Percentiles rank a stretch among this genome's conserved stretches.
phyloP scores from a whole-genome alignment of 2,797 vertebrate genomes.

The Neopelma chrysocephalum region DNA sequence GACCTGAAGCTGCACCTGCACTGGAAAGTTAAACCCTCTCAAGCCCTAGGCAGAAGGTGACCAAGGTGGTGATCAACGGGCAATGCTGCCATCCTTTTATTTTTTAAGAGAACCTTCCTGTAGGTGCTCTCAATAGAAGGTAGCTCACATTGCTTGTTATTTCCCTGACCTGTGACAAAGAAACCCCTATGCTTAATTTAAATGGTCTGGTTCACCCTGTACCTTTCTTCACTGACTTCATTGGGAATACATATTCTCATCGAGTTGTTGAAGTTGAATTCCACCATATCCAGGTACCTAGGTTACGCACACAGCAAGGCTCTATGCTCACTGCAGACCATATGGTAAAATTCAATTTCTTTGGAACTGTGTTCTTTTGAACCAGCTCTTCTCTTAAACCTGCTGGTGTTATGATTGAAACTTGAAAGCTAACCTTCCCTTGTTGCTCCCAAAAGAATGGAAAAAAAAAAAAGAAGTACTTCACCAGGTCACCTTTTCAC shows the following conservation, averaged over 20 bases:
- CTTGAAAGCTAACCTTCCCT: not conserved
- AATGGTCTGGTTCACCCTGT: not conserved
- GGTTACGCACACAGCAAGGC: not conserved
- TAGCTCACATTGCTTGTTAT: not conserved
- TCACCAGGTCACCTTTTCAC: not conserved
- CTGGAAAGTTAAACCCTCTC: not conserved
- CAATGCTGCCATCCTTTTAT: not conserved
- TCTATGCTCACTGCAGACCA: not conserved
- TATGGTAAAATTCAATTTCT: conserved; percentile 61
- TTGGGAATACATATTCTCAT: not conserved
- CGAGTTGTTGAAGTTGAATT: not conserved
- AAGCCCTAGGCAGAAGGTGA: not conserved
- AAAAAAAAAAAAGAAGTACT: not conserved
- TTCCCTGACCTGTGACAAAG: not conserved
- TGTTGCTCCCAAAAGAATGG: not conserved
- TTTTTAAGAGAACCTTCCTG: not conserved
- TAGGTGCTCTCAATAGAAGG: not conserved
- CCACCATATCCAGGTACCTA: not conserved
- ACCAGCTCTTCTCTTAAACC: conserved; percentile 1
- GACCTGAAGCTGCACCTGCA: not conserved
- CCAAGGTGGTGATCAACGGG: not conserved
- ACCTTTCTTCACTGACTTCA: not conserved
- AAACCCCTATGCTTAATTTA: not conserved
- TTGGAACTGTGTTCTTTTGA: conserved; percentile 36
- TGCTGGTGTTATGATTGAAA: not conserved